Evolutionary conservation across 2,888 invertebrate species (phyloP).

Genomic region (Dryobotodes eremita): DNA sequence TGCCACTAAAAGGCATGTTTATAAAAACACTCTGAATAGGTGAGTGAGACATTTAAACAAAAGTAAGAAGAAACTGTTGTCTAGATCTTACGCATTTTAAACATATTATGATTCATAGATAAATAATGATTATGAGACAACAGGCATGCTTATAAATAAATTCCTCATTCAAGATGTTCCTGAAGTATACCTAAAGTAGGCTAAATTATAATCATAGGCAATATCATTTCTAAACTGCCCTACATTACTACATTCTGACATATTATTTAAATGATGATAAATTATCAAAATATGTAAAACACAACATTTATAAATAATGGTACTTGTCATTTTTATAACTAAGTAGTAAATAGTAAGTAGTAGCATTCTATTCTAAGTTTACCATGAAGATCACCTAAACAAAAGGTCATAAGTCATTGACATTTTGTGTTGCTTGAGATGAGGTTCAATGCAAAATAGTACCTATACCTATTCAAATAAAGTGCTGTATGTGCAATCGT

Average conservation of each 20-base stretch:
- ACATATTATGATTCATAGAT: constrained; percentile 11
- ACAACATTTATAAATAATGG: background rate
- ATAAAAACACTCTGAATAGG: too few species aligned
- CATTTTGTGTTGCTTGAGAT: constrained; percentile 22
- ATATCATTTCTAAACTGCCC: background rate
- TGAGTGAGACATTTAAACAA: background rate
- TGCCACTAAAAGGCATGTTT: background rate
- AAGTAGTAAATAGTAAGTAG: too few species aligned
- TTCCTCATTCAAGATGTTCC: constrained; percentile 3
- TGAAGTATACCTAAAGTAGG: background rate
- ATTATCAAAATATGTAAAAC: constrained; percentile 16
- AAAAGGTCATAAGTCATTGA: constrained; percentile 45
- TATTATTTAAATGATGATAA: background rate
- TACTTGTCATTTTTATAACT: constrained; percentile 15
- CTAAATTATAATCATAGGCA: background rate
- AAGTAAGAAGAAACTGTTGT: background rate
- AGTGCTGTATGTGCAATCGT: constrained; percentile 16
- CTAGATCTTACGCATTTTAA: background rate
- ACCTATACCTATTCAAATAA: background rate
- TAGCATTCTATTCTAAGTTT: too few species aligned
- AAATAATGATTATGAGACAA: constrained; percentile 5
- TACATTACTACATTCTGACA: background rate
- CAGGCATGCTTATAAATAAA: constrained; percentile 10
- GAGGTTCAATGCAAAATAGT: constrained; percentile 26
- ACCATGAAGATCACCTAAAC: constrained; percentile 33